Evolutionary conservation across 2,113 vertebrate species (phyloP), one percentile per base, ranked within the genome.

Genomic region (Thunnus thynnus): DNA sequence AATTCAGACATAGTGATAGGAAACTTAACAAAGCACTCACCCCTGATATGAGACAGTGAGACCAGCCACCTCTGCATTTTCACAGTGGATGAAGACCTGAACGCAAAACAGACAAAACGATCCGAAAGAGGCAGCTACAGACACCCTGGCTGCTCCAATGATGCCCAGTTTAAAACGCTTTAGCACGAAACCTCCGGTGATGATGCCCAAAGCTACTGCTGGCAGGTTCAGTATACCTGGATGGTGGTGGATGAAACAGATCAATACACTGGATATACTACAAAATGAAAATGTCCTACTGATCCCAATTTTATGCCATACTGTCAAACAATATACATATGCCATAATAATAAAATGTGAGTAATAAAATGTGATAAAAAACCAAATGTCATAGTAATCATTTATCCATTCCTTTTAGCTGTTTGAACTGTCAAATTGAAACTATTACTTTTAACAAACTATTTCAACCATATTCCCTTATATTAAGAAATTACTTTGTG

Each of bases 171-270:
- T 94, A 78, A 97, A 97, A 47, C 94, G 97, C 82, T 99, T 99
- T 94, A 99, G 94, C 13, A 97, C 41, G 48, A 97, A 92, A 1
- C 98, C 97, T 10, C 98, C 98, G 0, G 94, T 95, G 88, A 99
- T 97, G 88, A 99, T 95, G 62, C 98, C 98, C 85, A 99, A 78
- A 2, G 97, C 98, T 25, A 99, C 97, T 0, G 97, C 97, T 63
- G 98, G 97, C 55, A 99, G 94, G 87, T 98, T 99, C 88, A 98
- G 93, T 7, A 95, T 93, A 54, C 98, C 98, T 99, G 80, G 47
- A 65, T 5, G 7, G n/a, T 9, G 27, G 18, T 2, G 14, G 20
- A 61, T 27, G 14, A 51, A 64, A 14, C 7, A 46, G 30, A 72
- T 11, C n/a, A 58, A 20, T 18, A 32, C 6, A 30, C 25, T 48